A percentile compares a stretch with the other conserved stretches of the same genome.
Conservation (phyloP, 2,888 invertebrate genomes). For the Scaptodrosophila latifasciaeformis region DNA sequence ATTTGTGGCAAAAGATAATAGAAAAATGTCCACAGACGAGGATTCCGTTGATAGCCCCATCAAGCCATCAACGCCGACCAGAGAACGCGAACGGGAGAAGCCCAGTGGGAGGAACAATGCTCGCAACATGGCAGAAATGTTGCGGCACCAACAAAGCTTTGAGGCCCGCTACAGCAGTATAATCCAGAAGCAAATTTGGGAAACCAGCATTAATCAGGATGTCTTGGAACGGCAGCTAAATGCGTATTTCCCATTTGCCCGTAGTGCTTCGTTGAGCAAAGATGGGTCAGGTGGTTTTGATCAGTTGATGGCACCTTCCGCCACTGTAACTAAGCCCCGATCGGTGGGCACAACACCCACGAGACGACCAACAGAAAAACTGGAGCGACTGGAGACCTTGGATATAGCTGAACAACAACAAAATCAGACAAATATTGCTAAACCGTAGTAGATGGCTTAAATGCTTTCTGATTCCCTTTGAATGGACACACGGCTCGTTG, state of each 20-base stretch:
- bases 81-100: slow-evolving; percentile 1
- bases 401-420: slow-evolving; percentile 41
- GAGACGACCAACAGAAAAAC: slow-evolving; percentile 33
- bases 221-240: slow-evolving; percentile 81
- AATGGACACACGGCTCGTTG: too few relatives aligned
- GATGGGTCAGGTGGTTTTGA: slow-evolving; percentile 32
- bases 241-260: slow-evolving; percentile 80
- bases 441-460: too few relatives aligned
- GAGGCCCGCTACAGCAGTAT: slow-evolving; percentile 73
- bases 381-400: slow-evolving; percentile 32
- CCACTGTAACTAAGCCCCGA: slow-evolving; percentile 16
- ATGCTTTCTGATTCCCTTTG: too few relatives aligned
- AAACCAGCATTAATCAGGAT: slow-evolving; percentile 73
- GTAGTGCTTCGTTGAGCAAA: slow-evolving; percentile 46
- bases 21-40: slow-evolving; percentile 53
- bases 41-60: slow-evolving; percentile 44
- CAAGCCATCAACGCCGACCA: slow-evolving; percentile 34
- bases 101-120: slow-evolving; percentile 17
- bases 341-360: slow-evolving; percentile 53
- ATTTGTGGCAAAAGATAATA: slow-evolving; percentile 32
- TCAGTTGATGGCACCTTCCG: slow-evolving; percentile 25
- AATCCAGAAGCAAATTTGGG: slow-evolving; percentile 73
- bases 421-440: too few relatives aligned
- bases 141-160: slow-evolving; percentile 71
- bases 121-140: slow-evolving; percentile 27